These are phyloP conservation scores for Whitmania pigra DNA, from an alignment of 1,140 invertebrate genomes.

Conservation along the genomic window DNA sequence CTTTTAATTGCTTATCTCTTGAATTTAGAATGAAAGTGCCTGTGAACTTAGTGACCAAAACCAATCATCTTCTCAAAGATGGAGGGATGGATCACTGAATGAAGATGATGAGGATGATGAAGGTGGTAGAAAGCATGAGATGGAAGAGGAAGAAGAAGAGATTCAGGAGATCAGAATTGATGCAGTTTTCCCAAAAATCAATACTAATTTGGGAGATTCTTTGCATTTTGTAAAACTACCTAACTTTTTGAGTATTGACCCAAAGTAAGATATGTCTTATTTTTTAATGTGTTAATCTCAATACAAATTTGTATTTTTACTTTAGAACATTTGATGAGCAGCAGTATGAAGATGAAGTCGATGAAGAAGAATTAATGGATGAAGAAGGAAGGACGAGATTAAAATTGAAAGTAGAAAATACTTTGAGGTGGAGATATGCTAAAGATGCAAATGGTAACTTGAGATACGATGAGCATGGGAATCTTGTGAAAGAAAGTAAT, in stretches of 20 bases:
- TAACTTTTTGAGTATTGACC: conserved; percentile 49
- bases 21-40: not conserved
- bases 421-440: conserved; percentile 80
- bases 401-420: conserved; percentile 73
- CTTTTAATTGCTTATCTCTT: not conserved
- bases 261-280: conserved; percentile 31
- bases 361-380: conserved; percentile 93
- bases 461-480: conserved; percentile 47
- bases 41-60: conserved; percentile 24
- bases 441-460: conserved; percentile 58
- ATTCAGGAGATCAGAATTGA: conserved; percentile 85
- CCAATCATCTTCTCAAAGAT: conserved; percentile 31
- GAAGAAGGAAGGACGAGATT: conserved; percentile 73
- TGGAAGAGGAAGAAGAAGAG: conserved; percentile 43
- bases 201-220: conserved; percentile 71
- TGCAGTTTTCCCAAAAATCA: conserved; percentile 88
- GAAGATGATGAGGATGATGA: conserved; percentile 20
- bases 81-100: conserved; percentile 47
- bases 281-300: not conserved
- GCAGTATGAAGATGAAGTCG: conserved; percentile 96
- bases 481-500: conserved; percentile 79
- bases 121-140: conserved; percentile 28
- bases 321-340: conserved; percentile 76
- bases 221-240: conserved; percentile 63
- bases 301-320: conserved; percentile 18